These are phyloP conservation scores for Xyrauchen texanus DNA, from an alignment of 2,113 vertebrate genomes.

Conservation along the genomic window DNA sequence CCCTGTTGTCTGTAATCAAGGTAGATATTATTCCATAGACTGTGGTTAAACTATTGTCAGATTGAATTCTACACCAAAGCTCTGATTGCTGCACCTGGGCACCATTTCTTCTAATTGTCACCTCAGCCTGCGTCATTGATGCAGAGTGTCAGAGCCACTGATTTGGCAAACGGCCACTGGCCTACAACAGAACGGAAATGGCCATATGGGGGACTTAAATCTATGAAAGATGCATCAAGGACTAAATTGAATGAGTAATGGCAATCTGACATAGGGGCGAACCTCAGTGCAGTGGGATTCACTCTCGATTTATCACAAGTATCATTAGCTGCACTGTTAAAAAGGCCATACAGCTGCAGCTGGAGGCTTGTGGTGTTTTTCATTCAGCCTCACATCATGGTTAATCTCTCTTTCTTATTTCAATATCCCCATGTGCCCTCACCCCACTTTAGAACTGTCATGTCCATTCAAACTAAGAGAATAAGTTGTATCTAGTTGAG, in stretches of 20 bases:
- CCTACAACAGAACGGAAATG: constrained; percentile 50
- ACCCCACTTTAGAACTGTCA: not conserved
- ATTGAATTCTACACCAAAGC: constrained; percentile 52
- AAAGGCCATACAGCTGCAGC: constrained; percentile 49
- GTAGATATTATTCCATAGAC: constrained; percentile 49
- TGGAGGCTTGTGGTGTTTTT: constrained; percentile 11
- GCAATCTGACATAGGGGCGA: constrained; percentile 59
- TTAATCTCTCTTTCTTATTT: not conserved
- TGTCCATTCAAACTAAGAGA: too few species aligned
- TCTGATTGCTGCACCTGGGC: constrained; percentile 61
- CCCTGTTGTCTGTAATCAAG: constrained; percentile 36
- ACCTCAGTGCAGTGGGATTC: constrained; percentile 58
- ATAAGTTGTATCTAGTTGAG: too few species aligned
- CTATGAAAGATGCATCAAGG: constrained; percentile 65
- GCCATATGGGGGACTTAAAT: constrained; percentile 66
- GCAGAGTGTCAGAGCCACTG: constrained; percentile 49
- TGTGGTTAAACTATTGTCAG: constrained; percentile 22
- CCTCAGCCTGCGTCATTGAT: constrained; percentile 54
- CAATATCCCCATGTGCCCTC: not conserved
- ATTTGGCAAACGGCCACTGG: constrained; percentile 49
- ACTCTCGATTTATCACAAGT: constrained; percentile 71
- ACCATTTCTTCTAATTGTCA: constrained; percentile 58
- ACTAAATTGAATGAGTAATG: constrained; percentile 74
- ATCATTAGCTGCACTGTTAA: constrained; percentile 64
- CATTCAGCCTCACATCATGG: not conserved